Evolutionary conservation across 53 echinoderm and acorn worm species (phyloP).

Genomic region (Echinometra lucunter): DNA sequence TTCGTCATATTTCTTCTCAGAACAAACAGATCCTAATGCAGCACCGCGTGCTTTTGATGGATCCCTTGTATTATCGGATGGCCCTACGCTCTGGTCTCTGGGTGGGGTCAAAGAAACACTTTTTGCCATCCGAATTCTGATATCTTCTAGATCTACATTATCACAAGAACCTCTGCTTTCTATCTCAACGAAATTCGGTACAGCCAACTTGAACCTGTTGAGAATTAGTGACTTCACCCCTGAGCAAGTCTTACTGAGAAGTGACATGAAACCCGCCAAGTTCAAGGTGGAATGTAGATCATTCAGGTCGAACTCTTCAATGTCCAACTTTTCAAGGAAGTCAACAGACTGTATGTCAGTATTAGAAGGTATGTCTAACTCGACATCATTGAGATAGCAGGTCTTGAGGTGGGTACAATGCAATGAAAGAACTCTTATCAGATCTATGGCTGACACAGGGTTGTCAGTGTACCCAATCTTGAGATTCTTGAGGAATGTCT

Average conservation of each 20-base stretch:
- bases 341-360: not conserved
- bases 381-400: not conserved
- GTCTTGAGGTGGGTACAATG: not conserved
- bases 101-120: not conserved
- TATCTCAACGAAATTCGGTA: not conserved
- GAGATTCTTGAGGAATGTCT: not conserved
- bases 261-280: not conserved
- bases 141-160: not conserved
- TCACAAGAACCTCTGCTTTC: not conserved
- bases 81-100: not conserved
- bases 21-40: not conserved
- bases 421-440: not conserved
- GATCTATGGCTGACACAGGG: not conserved
- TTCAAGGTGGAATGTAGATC: not conserved
- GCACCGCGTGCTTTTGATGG: not conserved
- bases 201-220: conserved; percentile 6
- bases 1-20: not conserved
- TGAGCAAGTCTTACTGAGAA: not conserved
- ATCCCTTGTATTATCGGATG: not conserved
- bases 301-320: not conserved
- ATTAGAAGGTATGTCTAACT: not conserved
- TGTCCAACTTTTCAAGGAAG: not conserved
- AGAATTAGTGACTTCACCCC: not conserved
- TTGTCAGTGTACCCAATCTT: not conserved
- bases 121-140: not conserved